Percentiles rank a stretch among this genome's conserved stretches.
phyloP scores from a whole-genome alignment of 2,797 vertebrate species.

The Hapalemur alaotrensis region DNA sequence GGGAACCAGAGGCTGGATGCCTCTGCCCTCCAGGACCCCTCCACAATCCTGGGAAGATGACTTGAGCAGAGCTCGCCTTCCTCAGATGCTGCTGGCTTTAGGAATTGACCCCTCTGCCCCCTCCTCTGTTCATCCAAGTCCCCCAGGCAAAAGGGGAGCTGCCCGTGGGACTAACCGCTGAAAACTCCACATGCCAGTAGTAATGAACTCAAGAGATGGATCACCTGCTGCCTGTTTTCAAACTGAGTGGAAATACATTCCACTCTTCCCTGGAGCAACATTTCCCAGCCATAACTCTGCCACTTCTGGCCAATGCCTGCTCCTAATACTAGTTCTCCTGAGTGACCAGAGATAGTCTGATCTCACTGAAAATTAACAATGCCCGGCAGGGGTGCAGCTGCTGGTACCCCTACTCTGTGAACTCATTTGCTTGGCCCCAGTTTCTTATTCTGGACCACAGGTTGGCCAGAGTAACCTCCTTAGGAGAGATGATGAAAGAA shows the following conservation, averaged over 20 bases:
- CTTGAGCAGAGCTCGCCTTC: neutral
- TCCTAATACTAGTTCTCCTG: neutral
- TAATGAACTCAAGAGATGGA: neutral
- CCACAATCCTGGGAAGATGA: neutral
- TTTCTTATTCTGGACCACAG: neutral
- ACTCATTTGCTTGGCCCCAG: neutral
- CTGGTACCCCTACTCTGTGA: neutral
- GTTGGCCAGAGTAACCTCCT: neutral
- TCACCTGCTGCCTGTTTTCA: neutral
- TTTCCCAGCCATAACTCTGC: neutral
- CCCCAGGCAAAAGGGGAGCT: neutral
- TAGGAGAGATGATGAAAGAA: neutral
- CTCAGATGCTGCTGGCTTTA: neutral
- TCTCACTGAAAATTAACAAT: neutral
- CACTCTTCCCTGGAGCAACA: neutral
- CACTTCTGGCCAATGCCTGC: neutral
- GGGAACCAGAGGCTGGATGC: neutral
- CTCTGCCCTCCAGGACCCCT: neutral
- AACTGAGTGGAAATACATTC: neutral
- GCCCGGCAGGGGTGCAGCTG: neutral
- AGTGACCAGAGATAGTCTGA: neutral
- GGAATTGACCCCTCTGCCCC: neutral
- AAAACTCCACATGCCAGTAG: neutral
- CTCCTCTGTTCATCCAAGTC: neutral
- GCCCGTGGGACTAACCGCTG: neutral